Percentiles rank a stretch among this genome's conserved stretches.
Evolutionary conservation across 2,888 invertebrate genomes (phyloP).

Genomic region (Meloe dianella): DNA sequence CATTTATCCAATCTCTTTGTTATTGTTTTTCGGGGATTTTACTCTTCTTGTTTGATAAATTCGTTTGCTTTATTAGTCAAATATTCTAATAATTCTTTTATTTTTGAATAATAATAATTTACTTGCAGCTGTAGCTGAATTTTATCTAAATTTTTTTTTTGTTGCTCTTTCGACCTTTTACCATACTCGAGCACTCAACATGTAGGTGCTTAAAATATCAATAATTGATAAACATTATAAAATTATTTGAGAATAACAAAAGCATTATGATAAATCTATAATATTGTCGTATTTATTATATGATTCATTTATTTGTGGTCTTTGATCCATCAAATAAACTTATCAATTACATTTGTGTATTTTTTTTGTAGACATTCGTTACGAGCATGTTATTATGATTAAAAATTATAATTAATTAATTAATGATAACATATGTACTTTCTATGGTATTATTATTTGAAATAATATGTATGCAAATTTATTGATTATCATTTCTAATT

Average conservation of each 20-base stretch:
- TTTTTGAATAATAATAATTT: no score
- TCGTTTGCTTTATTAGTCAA: background rate
- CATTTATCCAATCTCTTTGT: background rate
- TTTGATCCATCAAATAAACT: background rate
- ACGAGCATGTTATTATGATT: background rate
- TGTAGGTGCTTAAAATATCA: background rate
- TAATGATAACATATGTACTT: background rate
- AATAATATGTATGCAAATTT: background rate
- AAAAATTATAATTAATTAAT: background rate
- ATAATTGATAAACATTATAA: background rate
- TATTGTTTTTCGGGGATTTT: background rate
- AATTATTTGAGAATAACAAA: background rate
- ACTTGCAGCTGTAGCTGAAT: background rate
- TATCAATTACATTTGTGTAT: background rate
- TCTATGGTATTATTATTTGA: no score
- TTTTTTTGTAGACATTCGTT: background rate
- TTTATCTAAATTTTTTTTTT: background rate
- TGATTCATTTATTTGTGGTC: background rate
- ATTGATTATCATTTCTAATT: background rate
- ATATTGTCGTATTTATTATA: background rate
- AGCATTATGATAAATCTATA: background rate
- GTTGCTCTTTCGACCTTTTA: background rate
- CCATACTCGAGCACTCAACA: background rate
- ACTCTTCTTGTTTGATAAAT: background rate
- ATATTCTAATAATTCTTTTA: background rate